Base-by-base conservation (phyloP, 1,140 invertebrate species). In the Laupala kohalensis region DNA sequence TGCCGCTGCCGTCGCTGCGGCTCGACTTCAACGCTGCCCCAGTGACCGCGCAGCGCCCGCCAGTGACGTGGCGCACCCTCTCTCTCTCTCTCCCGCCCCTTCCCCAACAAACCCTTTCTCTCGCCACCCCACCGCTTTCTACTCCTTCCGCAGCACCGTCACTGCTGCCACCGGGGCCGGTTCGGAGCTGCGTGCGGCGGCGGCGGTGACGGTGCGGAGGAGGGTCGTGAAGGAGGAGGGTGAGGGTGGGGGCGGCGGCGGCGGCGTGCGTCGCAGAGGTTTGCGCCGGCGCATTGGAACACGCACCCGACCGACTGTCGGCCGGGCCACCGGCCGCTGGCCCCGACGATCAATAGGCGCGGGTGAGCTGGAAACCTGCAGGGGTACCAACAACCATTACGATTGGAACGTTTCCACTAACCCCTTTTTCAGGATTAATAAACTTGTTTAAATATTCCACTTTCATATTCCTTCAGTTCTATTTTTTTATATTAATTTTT, bases 1-100 rank as follows among this genome's bases (percentile, higher is more conserved):
- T 53, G 37, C 37, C 78, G 77, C 71, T 78, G 72, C 64, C 75
- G 75, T n/a, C n/a, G n/a, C n/a, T n/a, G n/a, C n/a, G n/a, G n/a
- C n/a, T n/a, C 76, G 78, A 26, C 69, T 63, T 53, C 29, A 68
- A 23, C 29, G 53, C 65, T 28, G 24, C 66, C 23, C 15, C 69
- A 69, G 29, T 62, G 30, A 27, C 24, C 30, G 25, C 26, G 70
- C 37, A 70, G 70, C 68, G 23, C 65, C 28, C 19, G 67, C n/a
- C n/a, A n/a, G 15, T 29, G 23, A 24, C 66, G 67, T 28, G 73
- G 71, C 15, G 23, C 62, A 63, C 28, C 66, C 63, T 72, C 64
- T n/a, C n/a, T n/a, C n/a, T n/a, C 37, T 19, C 6, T 37, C 30
- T 53, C 4, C 37, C 37, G 1, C 1, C 37, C 19, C 37, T 19